These are phyloP conservation scores for Tamandua tetradactyla DNA, from an alignment of 2,797 vertebrate genomes.

Conservation along the genomic window DNA sequence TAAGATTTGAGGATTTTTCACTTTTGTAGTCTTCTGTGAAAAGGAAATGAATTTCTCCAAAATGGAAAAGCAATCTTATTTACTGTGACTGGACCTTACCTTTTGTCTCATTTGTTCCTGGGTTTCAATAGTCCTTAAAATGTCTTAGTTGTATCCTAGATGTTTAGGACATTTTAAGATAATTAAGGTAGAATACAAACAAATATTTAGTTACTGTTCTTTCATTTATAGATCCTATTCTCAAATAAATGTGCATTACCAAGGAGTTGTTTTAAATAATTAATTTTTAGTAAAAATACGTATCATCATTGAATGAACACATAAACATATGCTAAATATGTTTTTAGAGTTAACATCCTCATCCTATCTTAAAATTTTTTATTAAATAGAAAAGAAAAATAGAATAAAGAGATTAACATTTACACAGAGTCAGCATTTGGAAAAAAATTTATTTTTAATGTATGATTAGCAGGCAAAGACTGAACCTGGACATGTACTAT, in stretches of 20 bases:
- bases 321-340: not conserved
- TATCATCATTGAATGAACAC: not conserved
- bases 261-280: not conserved
- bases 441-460: not conserved
- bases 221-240: not conserved
- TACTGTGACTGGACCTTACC: not conserved
- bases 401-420: not conserved
- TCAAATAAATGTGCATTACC: not conserved
- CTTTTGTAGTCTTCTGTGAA: not conserved
- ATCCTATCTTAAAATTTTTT: slow-evolving; percentile 26
- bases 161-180: not conserved
- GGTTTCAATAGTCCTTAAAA: not conserved
- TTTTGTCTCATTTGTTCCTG: not conserved
- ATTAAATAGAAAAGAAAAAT: not conserved
- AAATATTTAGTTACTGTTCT: not conserved
- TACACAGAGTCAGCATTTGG: not conserved
- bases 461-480: not conserved
- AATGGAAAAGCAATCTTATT: not conserved
- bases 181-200: not conserved
- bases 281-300: not conserved
- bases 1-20: slow-evolving; percentile 9
- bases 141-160: not conserved
- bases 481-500: not conserved
- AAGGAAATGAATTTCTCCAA: slow-evolving; percentile 34
- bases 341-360: not conserved